Conservation (phyloP, 2,888 invertebrate genomes). For the Dasypolia templi region DNA sequence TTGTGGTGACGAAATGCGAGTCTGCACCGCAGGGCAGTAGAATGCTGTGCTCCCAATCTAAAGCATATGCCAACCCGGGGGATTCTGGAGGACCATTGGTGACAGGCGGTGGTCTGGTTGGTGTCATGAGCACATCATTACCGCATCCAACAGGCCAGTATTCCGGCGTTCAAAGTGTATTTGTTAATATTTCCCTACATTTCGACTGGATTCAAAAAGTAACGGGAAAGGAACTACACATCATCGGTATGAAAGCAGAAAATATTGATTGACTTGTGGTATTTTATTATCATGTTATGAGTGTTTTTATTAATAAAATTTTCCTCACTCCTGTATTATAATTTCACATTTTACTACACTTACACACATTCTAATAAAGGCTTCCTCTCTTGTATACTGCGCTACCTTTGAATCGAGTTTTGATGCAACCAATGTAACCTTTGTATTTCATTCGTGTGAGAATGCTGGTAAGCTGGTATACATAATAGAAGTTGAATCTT, state of each 20-base stretch:
- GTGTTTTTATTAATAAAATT: background rate
- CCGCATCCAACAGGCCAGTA: too few species aligned
- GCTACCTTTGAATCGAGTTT: too few species aligned
- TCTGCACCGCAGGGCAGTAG: background rate
- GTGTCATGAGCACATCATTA: background rate
- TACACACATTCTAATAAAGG: too few species aligned
- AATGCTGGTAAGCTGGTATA: too few species aligned
- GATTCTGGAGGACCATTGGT: conserved; percentile 10
- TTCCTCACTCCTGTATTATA: too few species aligned
- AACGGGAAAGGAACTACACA: background rate
- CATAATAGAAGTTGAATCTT: too few species aligned
- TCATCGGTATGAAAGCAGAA: background rate
- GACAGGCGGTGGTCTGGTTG: conserved; percentile 30
- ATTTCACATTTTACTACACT: too few species aligned
- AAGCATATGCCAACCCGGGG: background rate
- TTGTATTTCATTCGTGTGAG: too few species aligned
- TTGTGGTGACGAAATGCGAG: background rate
- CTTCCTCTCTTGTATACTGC: too few species aligned
- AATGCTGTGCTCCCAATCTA: background rate
- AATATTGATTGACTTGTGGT: background rate
- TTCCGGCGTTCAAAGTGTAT: background rate
- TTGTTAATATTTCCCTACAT: conserved; percentile 15
- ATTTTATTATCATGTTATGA: background rate
- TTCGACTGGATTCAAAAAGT: conserved; percentile 9
- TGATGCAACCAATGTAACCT: too few species aligned